Base-by-base conservation (phyloP, 2,113 vertebrate species). In the Falco punctatus region DNA sequence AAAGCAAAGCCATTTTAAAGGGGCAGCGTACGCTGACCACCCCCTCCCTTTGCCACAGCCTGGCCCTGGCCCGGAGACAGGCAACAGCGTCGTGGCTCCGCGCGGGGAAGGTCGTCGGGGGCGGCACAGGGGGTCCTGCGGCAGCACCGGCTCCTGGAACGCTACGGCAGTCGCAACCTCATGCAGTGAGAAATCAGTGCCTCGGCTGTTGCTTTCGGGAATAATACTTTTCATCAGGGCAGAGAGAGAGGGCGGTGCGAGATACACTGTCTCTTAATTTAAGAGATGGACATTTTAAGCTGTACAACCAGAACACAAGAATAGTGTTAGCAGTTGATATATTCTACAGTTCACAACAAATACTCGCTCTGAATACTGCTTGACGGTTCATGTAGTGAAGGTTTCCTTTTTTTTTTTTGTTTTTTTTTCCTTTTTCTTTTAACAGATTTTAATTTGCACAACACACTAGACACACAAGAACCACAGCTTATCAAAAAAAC, bases 281-380 rank as follows among this genome's bases (percentile, higher is more conserved):
- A 86, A 90, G 97, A 95, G 96, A 94, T 90, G 79, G 96, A 97
- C 86, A 75, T 13, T 58, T 72, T 61, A 91, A 97, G 97, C 98
- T 97, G 96, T 82, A 97, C 97, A 97, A 62, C 80, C 94, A 95
- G 94, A 96, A 97, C 98, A 97, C 95, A 87, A 94, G 96, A 92
- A 92, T 94, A 98, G 98, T 98, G 98, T 98, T 95, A 98, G 97
- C 86, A 93, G 86, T 72, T 70, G 97, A 81, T 92, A 97, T 93
- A 97, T 85, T 86, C 96, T 97, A 97, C 95, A 97, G 95, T 87
- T 97, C 96, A 98, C 95, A 72, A 97, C 97, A 96, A 97, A 97
- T 93, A 97, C 97, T 97, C 81, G 92, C 92, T 97, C 82, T n/a
- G 96, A 98, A 97, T 97, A 98, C 98, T 98, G 98, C 96, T 97